Base-by-base conservation (phyloP, 2,888 invertebrate species). In the Chymomyza amoena region DNA sequence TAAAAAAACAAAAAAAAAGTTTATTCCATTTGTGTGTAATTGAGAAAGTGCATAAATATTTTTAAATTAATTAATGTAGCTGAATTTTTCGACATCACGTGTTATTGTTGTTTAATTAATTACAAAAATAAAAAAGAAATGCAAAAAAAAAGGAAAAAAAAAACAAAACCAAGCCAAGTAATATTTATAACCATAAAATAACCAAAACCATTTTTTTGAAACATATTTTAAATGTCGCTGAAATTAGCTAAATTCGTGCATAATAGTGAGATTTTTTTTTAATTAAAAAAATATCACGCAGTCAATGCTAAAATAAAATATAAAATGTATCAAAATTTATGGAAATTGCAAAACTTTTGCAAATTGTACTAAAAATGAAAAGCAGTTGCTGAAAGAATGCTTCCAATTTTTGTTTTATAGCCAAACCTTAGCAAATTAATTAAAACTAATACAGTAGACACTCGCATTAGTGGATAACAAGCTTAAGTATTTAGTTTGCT, bases 1-100 rank as follows among this genome's bases (percentile, higher is more conserved):
- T 28, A 75, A 75, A 75, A 77, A 50, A 32, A 20, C 39, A 15
- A 76, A 18, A 4, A 65, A 63, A 60, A 62, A 45, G 32, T 9
- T 32, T 15, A 45, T 45, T 45, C 13, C 13, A 45, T 45, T 45
- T 45, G 39, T 45, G 39, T 45, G 39, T 45, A 45, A 45, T 45
- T 45, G 39, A 45, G 13, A 10, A 57, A 39, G 54, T 59, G 45
- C 69, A 68, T 73, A 62, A 75, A 81, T 80, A 82, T 82, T 79
- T 81, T 79, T 54, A 64, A 74, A 74, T 75, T 70, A 78, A 80
- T 80, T 67, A 80, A 76, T 71, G 73, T 81, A 81, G 81, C 72
- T 72, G 75, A 85, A 81, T 85, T 81, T 84, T 75, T 68, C 77
- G 54, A 81, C 75, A 87, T 79, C 78, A 81, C 80, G 72, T 83